A percentile compares a stretch with the other conserved stretches of the same genome.
Evolutionary conservation across 1,140 invertebrate species (phyloP).

Genomic region (Trachymyrmex septentrionalis): DNA sequence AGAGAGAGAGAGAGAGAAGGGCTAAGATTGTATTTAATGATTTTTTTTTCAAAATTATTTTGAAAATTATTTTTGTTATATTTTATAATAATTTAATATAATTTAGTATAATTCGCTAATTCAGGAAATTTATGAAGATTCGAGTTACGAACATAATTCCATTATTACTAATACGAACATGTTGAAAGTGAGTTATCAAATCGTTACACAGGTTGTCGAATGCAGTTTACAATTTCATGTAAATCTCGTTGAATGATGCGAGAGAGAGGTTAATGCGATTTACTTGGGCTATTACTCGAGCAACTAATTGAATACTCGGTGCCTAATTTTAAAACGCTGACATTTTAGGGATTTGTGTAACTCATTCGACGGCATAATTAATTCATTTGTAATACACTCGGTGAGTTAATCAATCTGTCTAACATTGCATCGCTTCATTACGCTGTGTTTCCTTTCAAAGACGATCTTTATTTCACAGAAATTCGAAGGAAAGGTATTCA

Average conservation of each 20-base stretch:
- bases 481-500: not conserved
- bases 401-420: not conserved
- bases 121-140: conserved; percentile 12
- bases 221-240: conserved; percentile 28
- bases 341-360: conserved; percentile 31
- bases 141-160: not conserved
- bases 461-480: not conserved
- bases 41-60: too few relatives aligned
- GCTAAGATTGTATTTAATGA: not conserved
- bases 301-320: conserved; percentile 44
- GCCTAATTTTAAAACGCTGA: not conserved
- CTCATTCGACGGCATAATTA: conserved; percentile 26
- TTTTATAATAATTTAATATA: conserved; percentile 13
- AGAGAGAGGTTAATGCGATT: conserved; percentile 38
- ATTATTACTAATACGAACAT: conserved; percentile 14
- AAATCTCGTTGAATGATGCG: conserved; percentile 37
- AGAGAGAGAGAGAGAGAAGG: too few relatives aligned
- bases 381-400: conserved; percentile 20
- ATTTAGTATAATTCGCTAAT: conserved; percentile 26
- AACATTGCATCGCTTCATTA: not conserved
- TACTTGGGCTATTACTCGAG: conserved; percentile 38
- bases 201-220: not conserved
- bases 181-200: conserved; percentile 6
- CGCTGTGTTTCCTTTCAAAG: not conserved
- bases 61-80: not conserved